phyloP scores from a whole-genome alignment of 2,113 vertebrate genomes.

The Apaloderma vittatum region DNA sequence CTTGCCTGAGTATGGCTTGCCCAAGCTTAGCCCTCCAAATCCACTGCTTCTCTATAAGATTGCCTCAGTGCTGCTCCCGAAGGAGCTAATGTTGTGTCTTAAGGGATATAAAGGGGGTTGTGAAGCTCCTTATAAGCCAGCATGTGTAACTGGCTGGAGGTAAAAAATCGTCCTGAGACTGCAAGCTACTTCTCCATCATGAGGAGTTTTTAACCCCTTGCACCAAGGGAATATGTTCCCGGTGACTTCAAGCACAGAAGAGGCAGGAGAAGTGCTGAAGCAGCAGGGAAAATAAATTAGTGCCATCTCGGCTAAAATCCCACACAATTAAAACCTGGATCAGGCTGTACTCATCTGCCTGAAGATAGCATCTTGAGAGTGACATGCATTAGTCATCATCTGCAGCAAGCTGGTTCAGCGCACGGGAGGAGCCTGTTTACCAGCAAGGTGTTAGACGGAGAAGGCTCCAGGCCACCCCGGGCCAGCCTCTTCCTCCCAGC shows the following conservation, averaged over 20 bases:
- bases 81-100: not conserved
- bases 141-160: not conserved
- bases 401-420: not conserved
- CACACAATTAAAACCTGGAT: conserved; percentile 79
- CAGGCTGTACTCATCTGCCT: conserved; percentile 64
- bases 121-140: not conserved
- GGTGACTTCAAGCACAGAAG: conserved; percentile 63
- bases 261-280: conserved; percentile 69
- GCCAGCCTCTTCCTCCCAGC: not conserved
- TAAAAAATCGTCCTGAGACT: not conserved
- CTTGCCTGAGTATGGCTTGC: not conserved
- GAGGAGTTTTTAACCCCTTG: conserved; percentile 70
- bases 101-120: not conserved
- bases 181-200: conserved; percentile 9
- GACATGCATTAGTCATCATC: conserved; percentile 64
- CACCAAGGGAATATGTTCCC: conserved; percentile 46
- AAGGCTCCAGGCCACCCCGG: not conserved
- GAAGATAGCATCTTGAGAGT: conserved; percentile 68
- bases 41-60: not conserved
- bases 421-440: not conserved
- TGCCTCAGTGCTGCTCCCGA: not conserved
- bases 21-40: not conserved
- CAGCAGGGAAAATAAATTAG: conserved; percentile 76
- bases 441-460: not conserved
- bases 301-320: conserved; percentile 77